phyloP scores from a whole-genome alignment of 2,797 vertebrate species.

The Microcaecilia unicolor region DNA sequence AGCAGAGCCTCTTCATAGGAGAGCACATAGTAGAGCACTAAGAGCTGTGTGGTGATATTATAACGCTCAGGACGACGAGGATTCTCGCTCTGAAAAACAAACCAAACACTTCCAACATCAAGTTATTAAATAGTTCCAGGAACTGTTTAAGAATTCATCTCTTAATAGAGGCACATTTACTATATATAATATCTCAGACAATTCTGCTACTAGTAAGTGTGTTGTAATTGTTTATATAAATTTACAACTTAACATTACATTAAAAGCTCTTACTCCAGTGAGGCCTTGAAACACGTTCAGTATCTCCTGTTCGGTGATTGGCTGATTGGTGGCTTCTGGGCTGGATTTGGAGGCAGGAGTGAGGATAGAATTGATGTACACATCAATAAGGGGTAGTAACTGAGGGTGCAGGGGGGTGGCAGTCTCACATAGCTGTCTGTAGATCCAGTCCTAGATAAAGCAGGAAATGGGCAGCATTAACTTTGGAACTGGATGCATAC shows the following conservation, averaged over 20 bases:
- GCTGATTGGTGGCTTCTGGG: slow-evolving; percentile 96
- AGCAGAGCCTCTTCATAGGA: slow-evolving; percentile 93
- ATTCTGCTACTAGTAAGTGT: too few relatives aligned
- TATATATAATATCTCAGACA: too few relatives aligned
- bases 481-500: not conserved
- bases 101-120: not conserved
- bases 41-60: slow-evolving; percentile 87
- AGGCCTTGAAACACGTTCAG: slow-evolving; percentile 82
- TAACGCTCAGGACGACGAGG: slow-evolving; percentile 57
- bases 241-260: too few relatives aligned
- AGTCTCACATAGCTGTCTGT: slow-evolving; percentile 89
- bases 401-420: slow-evolving; percentile 90
- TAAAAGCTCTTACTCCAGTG: slow-evolving; percentile 58
- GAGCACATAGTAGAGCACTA: slow-evolving; percentile 92
- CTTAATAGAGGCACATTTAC: too few relatives aligned
- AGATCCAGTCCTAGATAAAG: slow-evolving; percentile 98
- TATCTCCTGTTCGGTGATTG: slow-evolving; percentile 94
- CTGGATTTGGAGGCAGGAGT: slow-evolving; percentile 95
- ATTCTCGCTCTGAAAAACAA: slow-evolving; percentile 55
- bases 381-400: slow-evolving; percentile 87
- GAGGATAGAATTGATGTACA: slow-evolving; percentile 94
- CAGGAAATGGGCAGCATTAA: not conserved
- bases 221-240: not conserved
- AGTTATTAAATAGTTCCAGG: too few relatives aligned
- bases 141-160: too few relatives aligned